Evolutionary conservation across 2,113 vertebrate species (phyloP), one percentile per base, ranked within the genome.

Genomic region (Hemibagrus wyckioides): DNA sequence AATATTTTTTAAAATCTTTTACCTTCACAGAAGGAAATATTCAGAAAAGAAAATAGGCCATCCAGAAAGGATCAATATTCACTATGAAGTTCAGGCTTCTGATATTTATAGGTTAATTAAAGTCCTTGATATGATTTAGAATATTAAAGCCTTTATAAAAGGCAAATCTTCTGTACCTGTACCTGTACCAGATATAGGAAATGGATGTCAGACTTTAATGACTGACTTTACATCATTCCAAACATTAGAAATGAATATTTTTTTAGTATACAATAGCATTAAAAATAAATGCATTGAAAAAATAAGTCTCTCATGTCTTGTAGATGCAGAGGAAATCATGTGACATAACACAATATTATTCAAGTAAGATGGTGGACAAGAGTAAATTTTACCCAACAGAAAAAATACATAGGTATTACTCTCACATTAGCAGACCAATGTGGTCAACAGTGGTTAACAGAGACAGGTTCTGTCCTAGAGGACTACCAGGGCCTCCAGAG

Each of bases 11-110:
- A 23, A 23, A 65, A 50, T 39, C 44, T 84, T 73, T 67, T 59
- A 57, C 59, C 85, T 84, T 86, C 81, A 84, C 82, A 87, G 73
- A 87, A 89, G 88, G 63, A 63, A 80, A 81, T 19, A 52, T 39
- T 15, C 44, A 57, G 84, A 71, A 65, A 71, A 73, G 80, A 86
- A 57, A 83, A 77, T 0, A 54, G 23, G 6, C 11, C 75, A 30
- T 81, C 33, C 21, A 44, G 14, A 48, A 44, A 48, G 41, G 11
- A 85, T 36, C 30, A 17, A 28, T 41, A 73, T 82, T 85, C 83
- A 81, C 77, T 52, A 85, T 85, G 52, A 80, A 88, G 54, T 85
- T 61, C 63, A 44, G 19, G 13, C 6, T 14, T 71, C 39, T 65
- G 36, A 14, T 23, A 44, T 73, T 52, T 79, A 75, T 11, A 28